phyloP scores from a whole-genome alignment of 2,113 vertebrate species.

The Tragelaphus scriptus region DNA sequence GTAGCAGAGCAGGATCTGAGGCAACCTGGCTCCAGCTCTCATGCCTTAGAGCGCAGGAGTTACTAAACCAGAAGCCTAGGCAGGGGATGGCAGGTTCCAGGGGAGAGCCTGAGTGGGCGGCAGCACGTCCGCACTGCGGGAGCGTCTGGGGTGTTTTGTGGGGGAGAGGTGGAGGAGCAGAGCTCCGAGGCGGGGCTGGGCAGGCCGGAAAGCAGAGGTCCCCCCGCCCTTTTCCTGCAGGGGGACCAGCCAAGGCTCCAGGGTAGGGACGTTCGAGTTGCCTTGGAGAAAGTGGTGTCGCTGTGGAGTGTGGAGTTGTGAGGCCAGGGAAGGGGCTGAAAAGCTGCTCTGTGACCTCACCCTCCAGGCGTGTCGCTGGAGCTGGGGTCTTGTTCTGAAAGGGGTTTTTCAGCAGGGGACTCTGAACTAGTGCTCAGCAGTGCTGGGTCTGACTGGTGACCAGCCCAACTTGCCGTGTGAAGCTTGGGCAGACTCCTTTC shows the following conservation, averaged over 20 bases:
- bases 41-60: neutral
- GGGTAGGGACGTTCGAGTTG: fast-evolving
- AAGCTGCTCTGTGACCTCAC: fast-evolving
- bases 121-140: fast-evolving
- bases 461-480: neutral
- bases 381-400: neutral
- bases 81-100: neutral
- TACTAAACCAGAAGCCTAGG: neutral
- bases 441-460: neutral
- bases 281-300: neutral
- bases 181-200: neutral
- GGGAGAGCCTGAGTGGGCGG: neutral
- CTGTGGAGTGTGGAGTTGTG: neutral
- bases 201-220: neutral
- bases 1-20: neutral
- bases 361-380: neutral
- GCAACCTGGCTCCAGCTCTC: neutral
- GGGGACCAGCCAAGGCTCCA: neutral
- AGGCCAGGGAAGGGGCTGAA: neutral
- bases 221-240: neutral
- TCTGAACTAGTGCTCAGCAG: neutral
- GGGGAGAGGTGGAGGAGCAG: neutral
- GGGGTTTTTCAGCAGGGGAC: neutral
- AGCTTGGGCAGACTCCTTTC: neutral
- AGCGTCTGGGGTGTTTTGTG: neutral